Evolutionary conservation across 2,113 vertebrate genomes (phyloP).

Genomic region (Nycticorax nycticorax): DNA sequence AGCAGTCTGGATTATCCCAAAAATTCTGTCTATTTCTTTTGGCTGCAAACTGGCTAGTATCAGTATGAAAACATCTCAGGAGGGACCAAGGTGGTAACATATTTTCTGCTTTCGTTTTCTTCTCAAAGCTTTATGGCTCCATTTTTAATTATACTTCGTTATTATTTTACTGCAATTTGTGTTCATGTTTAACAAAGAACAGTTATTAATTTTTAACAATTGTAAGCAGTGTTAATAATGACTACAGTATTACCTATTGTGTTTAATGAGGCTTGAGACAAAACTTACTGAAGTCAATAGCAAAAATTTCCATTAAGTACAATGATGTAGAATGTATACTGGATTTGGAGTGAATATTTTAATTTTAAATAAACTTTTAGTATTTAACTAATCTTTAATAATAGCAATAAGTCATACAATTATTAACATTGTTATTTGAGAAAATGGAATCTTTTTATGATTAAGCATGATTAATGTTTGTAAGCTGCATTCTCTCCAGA

Average conservation of each 20-base stretch:
- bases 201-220: background rate
- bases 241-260: background rate
- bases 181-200: background rate
- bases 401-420: background rate
- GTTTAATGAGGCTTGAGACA: conserved; percentile 31
- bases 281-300: background rate
- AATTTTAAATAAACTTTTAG: background rate
- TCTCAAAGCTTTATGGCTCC: background rate
- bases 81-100: background rate
- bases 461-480: background rate
- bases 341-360: background rate
- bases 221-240: background rate
- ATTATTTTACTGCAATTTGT: background rate
- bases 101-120: background rate
- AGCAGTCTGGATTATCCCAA: background rate
- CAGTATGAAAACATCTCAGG: background rate
- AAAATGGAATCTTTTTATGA: background rate
- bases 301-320: background rate
- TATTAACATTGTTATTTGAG: background rate
- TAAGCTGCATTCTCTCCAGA: background rate
- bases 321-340: background rate
- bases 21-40: background rate
- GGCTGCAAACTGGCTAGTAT: background rate
- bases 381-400: background rate
- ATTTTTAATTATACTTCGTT: background rate